Percentiles rank a stretch among this genome's conserved stretches.
These are phyloP conservation scores for Athalia rosae DNA, from an alignment of 2,888 invertebrate species.

Conservation along the genomic window DNA sequence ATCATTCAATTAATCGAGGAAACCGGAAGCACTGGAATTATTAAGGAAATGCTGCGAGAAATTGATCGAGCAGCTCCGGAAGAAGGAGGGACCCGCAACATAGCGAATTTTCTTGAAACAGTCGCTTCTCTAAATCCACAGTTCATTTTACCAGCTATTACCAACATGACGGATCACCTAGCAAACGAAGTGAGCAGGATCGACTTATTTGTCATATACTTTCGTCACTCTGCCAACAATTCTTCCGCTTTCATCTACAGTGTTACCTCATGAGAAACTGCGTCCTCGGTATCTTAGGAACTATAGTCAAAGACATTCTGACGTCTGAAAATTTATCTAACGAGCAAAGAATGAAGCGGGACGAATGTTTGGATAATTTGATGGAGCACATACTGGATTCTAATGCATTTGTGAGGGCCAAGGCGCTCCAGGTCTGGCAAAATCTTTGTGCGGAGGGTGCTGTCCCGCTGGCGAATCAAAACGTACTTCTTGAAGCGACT, in stretches of 20 bases:
- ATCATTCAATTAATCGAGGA: conserved; percentile 82
- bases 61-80: conserved; percentile 82
- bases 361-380: conserved; percentile 87
- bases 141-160: conserved; percentile 64
- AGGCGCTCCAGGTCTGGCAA: conserved; percentile 89
- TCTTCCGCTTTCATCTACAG: no score
- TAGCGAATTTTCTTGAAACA: conserved; percentile 65
- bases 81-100: conserved; percentile 73
- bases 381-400: conserved; percentile 89
- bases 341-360: conserved; percentile 81
- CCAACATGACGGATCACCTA: conserved; percentile 64
- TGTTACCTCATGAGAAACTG: conserved; percentile 83
- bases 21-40: conserved; percentile 81
- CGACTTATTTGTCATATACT: no score
- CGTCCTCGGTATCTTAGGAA: conserved; percentile 88
- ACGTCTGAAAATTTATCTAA: conserved; percentile 83
- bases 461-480: conserved; percentile 84
- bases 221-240: conserved; percentile 17
- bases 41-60: conserved; percentile 84
- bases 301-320: conserved; percentile 83
- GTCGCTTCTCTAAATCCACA: conserved; percentile 59
- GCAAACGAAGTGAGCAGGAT: conserved; percentile 66
- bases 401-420: conserved; percentile 90
- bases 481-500: conserved; percentile 80
- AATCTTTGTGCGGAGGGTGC: conserved; percentile 86